Percentiles rank a stretch among this genome's conserved stretches.
These are phyloP conservation scores for Leucozona laternaria DNA, from an alignment of 2,888 invertebrate genomes.

Conservation along the genomic window DNA sequence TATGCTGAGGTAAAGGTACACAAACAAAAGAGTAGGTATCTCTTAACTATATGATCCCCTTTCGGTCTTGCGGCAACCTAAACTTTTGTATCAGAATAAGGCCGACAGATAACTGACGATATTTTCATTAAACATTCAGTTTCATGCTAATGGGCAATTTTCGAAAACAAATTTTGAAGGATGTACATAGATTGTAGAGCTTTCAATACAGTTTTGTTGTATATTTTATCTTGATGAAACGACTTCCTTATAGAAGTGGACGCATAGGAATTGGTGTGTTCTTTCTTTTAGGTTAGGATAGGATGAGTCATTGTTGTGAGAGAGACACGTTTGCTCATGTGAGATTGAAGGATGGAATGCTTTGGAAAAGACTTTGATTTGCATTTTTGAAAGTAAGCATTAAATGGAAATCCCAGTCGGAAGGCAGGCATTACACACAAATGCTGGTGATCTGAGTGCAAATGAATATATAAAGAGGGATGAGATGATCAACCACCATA, in stretches of 20 bases:
- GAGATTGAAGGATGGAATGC: neutral
- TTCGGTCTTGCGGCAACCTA: neutral
- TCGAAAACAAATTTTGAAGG: constrained; percentile 34
- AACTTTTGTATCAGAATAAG: neutral
- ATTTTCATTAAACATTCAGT: constrained; percentile 48
- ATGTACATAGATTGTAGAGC: no score
- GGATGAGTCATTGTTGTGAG: constrained; percentile 24
- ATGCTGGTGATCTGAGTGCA: neutral
- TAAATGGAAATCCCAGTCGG: constrained; percentile 17
- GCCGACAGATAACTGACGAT: neutral
- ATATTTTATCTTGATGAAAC: neutral
- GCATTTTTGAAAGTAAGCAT: constrained; percentile 37
- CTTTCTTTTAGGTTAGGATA: constrained; percentile 36
- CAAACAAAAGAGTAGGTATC: neutral
- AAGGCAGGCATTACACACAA: neutral
- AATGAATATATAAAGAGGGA: constrained; percentile 11
- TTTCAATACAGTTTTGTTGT: neutral
- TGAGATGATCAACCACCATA: constrained; percentile 28
- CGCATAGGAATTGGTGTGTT: constrained; percentile 27
- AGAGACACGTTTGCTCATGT: neutral
- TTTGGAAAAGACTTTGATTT: constrained; percentile 27
- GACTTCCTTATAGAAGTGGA: neutral
- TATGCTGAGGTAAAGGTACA: neutral
- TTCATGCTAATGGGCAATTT: constrained; percentile 41
- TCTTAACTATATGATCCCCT: neutral